Evolutionary conservation across 1,140 invertebrate genomes (phyloP), one percentile per base, ranked within the genome.

Genomic region (Drosophila obscura): DNA sequence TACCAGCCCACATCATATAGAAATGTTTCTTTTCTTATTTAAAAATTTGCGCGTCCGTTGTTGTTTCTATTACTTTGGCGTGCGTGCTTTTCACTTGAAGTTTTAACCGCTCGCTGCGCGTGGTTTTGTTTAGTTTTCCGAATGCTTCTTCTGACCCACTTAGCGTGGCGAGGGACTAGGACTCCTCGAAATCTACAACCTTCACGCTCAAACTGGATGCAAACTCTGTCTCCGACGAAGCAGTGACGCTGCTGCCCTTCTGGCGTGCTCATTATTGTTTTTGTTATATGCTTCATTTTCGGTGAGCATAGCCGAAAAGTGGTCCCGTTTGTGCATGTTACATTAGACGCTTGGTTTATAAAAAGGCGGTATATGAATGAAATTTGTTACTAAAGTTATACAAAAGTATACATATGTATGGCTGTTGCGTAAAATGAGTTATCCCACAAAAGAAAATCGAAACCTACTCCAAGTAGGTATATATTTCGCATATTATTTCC

Each of bases 121-220:
- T 43, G 63, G 59, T 60, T 78, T 78, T 71, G 61, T 74, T 77
- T 76, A 67, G 61, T 73, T 53, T 57, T 56, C 49, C 59, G 65
- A 75, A 80, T 63, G n/a, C 41, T 35, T 71, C 28, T 83, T 84
- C 64, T 83, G 80, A 83, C 80, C 80, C 80, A 84, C 77, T 84
- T 85, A 49, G 66, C 45, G 63, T 59, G 73, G 68, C 55, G 51
- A 58, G 68, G 35, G 63, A 83, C 80, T 72, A 76, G 72, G 72
- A 76, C 63, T 81, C 80, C 77, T 80, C 77, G 39, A 72, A 74
- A 84, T 84, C 61, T 80, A 66, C 72, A 74, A 85, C 82, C 81
- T 85, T 85, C 82, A 75, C 81, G 81, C 81, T 68, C 57, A 66
- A 71, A 87, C 71, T 83, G 75, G 59, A 77, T 73, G 73, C 73